Evolutionary conservation across 1,140 invertebrate genomes (phyloP).

Genomic region (Drosophila nannoptera): DNA sequence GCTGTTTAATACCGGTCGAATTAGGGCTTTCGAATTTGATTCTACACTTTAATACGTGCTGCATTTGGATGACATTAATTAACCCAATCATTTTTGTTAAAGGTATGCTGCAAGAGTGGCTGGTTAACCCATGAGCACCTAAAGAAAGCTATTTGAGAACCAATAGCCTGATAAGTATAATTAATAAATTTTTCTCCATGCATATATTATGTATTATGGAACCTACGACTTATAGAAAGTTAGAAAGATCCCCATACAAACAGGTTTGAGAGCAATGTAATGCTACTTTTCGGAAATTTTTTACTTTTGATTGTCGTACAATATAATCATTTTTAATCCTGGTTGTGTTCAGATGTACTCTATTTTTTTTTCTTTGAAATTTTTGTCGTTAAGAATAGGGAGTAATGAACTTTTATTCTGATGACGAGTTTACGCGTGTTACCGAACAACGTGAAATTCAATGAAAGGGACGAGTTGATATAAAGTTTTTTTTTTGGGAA

Average conservation of each 20-base stretch:
- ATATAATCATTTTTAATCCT: constrained; percentile 13
- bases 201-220: no score
- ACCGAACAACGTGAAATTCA: no score
- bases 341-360: constrained; percentile 7
- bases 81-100: constrained; percentile 3
- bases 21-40: not conserved
- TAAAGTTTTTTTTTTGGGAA: no score
- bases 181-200: no score
- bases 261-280: not conserved
- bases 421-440: no score
- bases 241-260: not conserved
- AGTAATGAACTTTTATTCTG: constrained; percentile 5
- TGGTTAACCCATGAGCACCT: no score
- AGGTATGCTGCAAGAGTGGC: no score
- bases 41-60: not conserved
- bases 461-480: no score
- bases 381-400: not conserved
- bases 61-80: constrained; percentile 1
- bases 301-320: not conserved
- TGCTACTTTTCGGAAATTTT: not conserved
- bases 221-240: not conserved
- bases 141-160: no score
- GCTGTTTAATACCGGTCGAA: constrained; percentile 24
- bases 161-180: no score
- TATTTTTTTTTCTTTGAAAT: constrained; percentile 1